Evolutionary conservation across 2,113 vertebrate genomes (phyloP), one percentile per base, ranked within the genome.

Genomic region (Sterna hirundo): DNA sequence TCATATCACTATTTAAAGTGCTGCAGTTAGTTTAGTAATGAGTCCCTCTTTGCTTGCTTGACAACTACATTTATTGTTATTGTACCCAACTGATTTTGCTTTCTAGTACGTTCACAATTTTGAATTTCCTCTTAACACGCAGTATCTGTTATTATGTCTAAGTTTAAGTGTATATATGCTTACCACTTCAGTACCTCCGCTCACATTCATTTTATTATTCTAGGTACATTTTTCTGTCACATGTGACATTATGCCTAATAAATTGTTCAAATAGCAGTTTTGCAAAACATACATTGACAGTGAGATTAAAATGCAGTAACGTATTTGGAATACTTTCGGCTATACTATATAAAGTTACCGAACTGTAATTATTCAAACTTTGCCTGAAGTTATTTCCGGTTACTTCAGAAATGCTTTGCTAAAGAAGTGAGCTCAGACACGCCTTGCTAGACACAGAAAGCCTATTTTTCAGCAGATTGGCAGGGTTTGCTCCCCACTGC

Each of bases 21-120:
- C 75, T 85, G 78, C 74, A 82, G 69, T 93, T 91, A 82, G 89
- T 91, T 95, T 75, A 72, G 81, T 82, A 91, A 93, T 76, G 90
- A 89, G 77, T 94, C 91, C 91, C 94, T 79, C 86, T 87, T 38
- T 69, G 40, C 93, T 80, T 82, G 69, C 83, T 72, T 94, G 96
- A 96, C 83, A 93, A 82, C 82, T 42, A 55, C 69, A 51, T 94
- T 96, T 87, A 95, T 49, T 92, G 89, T 89, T 96, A 96, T 65
- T 0, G 8, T 71, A 87, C 94, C 87, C 96, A 93, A 60, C 90
- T 95, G 96, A 87, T 87, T 95, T 69, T 57, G 62, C 86, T 94
- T 90, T 85, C 78, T 51, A 71, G 78, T 85, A 91, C 0, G 52
- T 57, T 93, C 91, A 85, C 77, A 83, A 60, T 79, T 96, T 76